Base-by-base conservation (phyloP, 2,797 vertebrate species). In the Lerista edwardsae region DNA sequence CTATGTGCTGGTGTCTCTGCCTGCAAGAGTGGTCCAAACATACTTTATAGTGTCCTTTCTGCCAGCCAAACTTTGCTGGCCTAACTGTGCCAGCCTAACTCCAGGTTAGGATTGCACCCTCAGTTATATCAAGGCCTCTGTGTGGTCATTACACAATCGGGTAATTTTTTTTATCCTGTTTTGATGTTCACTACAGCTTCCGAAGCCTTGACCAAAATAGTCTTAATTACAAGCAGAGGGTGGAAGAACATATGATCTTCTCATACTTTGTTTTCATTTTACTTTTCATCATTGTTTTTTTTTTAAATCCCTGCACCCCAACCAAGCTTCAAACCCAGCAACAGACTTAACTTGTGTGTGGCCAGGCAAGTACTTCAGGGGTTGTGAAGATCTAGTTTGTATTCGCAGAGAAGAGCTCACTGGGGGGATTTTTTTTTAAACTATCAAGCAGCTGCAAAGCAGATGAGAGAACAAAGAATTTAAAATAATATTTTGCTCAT, bases 361-460 rank as follows among this genome's bases (percentile, higher is more conserved):
- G 87, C 78, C 79, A 81, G 75, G 73, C 62, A 0, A 89, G 51
- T 77, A 62, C 83, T 90, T 90, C 87, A 84, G 85, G 19, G 89
- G 91, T 93, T 80, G 92, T 87, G 87, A 89, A 86, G 84, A 79
- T 68, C 23, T 92, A 90, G 1, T 88, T 86, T 86, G 80, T 85
- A 80, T 92, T 92, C 84, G 65, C 84, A 85, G 84, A 84, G 89
- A 94, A 84, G 89, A 91, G 62, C 62, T 93, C 89, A 83, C 89
- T 93, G 87, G 88, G 92, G 90, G 82, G 88, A 87, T 93, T 94
- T 94, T 94, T 87, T 91, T 87, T 91, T 92, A 92, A 90, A 88
- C 83, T 92, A 87, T 87, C 86, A 87, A 91, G 85, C 88, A 94
- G 90, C 85, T 91, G 88, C 86, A 89, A 92, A 80, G 89, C 87